Percentiles rank a stretch among this genome's conserved stretches.
These are phyloP conservation scores for Proales similis DNA, from an alignment of 1,140 invertebrate species.

Conservation along the genomic window DNA sequence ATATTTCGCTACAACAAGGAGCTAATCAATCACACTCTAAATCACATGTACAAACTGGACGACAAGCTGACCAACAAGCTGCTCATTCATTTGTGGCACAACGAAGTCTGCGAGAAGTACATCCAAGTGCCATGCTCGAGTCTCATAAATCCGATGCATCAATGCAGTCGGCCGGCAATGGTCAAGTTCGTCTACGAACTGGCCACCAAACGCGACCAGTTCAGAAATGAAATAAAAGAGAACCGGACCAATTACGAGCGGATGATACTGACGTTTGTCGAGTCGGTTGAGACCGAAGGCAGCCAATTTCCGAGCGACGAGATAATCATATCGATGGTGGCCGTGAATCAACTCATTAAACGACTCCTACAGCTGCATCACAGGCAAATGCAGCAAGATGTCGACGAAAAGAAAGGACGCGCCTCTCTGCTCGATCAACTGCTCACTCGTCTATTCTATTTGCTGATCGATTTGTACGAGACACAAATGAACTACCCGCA, in stretches of 20 bases:
- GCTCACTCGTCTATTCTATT: conserved; percentile 14
- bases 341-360: conserved; percentile 31
- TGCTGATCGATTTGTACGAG: conserved; percentile 35
- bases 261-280: conserved; percentile 20
- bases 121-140: conserved; percentile 14
- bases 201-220: conserved; percentile 27
- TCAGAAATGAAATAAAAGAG: conserved; percentile 24
- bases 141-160: conserved; percentile 36
- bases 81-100: conserved; percentile 34
- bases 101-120: conserved; percentile 36
- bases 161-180: conserved; percentile 34
- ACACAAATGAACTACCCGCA: conserved; percentile 31
- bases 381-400: too few species aligned
- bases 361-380: conserved; percentile 17
- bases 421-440: too few species aligned
- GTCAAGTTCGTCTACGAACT: conserved; percentile 35
- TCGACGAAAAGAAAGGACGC: too few species aligned
- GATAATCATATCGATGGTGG: conserved; percentile 21
- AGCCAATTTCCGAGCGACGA: conserved; percentile 25
- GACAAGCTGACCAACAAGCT: conserved; percentile 26
- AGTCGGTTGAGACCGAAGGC: not conserved
- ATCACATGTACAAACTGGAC: conserved; percentile 35
- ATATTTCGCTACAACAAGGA: conserved; percentile 29
- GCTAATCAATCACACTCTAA: conserved; percentile 25
- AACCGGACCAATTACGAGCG: conserved; percentile 19